Conservation (phyloP, 2,888 invertebrate species). For the Eretmocerus hayati region DNA sequence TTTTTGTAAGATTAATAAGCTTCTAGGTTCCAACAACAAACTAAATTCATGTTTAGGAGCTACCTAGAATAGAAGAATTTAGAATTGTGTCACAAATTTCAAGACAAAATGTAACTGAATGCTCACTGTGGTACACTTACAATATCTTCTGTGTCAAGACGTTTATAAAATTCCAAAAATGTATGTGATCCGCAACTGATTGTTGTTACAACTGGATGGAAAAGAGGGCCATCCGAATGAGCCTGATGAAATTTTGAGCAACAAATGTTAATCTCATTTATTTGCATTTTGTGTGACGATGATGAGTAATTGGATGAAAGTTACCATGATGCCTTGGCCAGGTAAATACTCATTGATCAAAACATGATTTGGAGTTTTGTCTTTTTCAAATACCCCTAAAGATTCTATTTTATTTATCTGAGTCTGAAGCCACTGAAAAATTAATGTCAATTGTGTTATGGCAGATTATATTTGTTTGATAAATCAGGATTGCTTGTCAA, state of each 20-base stretch:
- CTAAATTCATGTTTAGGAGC: constrained; percentile 54
- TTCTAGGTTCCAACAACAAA: constrained; percentile 77
- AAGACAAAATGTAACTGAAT: too few relatives aligned
- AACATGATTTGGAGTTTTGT: constrained; percentile 77
- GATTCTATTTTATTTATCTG: constrained; percentile 65
- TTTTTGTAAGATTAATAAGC: constrained; percentile 78
- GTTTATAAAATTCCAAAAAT: constrained; percentile 74
- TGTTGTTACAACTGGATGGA: constrained; percentile 87
- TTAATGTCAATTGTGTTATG: too few relatives aligned
- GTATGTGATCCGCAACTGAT: constrained; percentile 87
- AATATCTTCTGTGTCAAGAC: constrained; percentile 43
- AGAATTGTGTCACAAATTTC: too few relatives aligned
- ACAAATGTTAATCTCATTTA: too few relatives aligned
- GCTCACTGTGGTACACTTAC: too few relatives aligned
- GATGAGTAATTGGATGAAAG: background rate
- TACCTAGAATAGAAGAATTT: constrained; percentile 25
- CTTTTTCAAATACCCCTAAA: constrained; percentile 63
- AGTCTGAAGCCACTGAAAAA: constrained; percentile 63
- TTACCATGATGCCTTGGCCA: constrained; percentile 90
- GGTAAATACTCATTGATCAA: constrained; percentile 89
- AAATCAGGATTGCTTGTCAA: too few relatives aligned
- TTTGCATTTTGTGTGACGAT: too few relatives aligned
- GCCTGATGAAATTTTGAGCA: constrained; percentile 52
- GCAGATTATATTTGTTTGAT: too few relatives aligned
- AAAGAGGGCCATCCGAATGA: constrained; percentile 92